Evolutionary conservation across 1,140 invertebrate genomes (phyloP), one percentile per base, ranked within the genome.

Genomic region (Littorina saxatilis): DNA sequence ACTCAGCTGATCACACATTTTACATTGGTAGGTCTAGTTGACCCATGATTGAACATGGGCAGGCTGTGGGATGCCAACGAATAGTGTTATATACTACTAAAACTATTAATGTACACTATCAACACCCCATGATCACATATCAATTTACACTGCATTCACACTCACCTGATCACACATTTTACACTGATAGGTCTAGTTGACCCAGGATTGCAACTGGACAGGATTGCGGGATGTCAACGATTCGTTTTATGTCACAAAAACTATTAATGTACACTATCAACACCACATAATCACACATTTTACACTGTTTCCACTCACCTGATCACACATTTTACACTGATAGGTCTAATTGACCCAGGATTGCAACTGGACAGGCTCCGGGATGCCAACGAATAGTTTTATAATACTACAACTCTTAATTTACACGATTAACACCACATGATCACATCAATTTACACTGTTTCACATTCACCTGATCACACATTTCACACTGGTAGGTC

Each of bases 271-370:
- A n/a, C n/a, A n/a, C n/a, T n/a, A n/a, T n/a, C n/a, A n/a, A n/a
- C n/a, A n/a, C n/a, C 93, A 99, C 98, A 96, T 98, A n/a, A 84
- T 98, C 97, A 93, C 98, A 99, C 97, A 99, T 99, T 93, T 98
- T 99, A 95, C 98, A 99, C 92, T 98, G 97, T 94, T 99, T 47
- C 63, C n/a, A 93, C 96, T 95, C 93, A 99, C 98, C 96, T 98
- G 97, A 84, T 98, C 97, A 93, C 98, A 99, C 97, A 99, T 99
- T 94, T 99, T 99, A 95, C 98, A 99, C 92, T 98, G 97, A 94
- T 99, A 99, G 52, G 87, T 87, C 83, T 89, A 89, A 58, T 83
- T 85, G 9, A 85, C 82, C 78, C 92, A 92, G 86, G n/a, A n/a
- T n/a, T n/a, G n/a, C n/a, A n/a, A n/a, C n/a, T n/a, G n/a, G n/a